Conservation (phyloP, 2,113 vertebrate genomes). For the Anas platyrhynchos region DNA sequence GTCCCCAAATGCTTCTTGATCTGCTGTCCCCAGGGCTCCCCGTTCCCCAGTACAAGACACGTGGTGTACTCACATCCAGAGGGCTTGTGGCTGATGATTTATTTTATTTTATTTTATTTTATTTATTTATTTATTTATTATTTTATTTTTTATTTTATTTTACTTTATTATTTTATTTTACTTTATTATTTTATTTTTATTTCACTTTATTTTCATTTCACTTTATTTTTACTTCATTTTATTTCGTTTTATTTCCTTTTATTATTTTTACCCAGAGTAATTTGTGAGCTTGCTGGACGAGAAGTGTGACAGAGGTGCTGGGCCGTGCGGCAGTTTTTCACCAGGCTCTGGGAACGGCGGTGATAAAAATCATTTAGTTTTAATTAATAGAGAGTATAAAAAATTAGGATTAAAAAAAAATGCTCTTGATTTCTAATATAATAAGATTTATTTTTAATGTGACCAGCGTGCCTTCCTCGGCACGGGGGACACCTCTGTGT, state of each 20-base stretch:
- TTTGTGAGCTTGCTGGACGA: background rate
- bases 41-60: no score
- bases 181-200: no score
- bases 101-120: background rate
- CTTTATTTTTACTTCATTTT: background rate
- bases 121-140: no score
- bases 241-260: background rate
- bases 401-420: background rate
- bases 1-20: no score
- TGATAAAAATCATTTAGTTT: background rate
- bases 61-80: no score
- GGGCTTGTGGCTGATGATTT: background rate
- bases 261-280: background rate
- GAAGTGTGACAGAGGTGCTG: background rate
- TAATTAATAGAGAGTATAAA: background rate
- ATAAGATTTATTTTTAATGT: background rate
- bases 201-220: no score
- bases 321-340: rapidly evolving
- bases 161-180: no score
- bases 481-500: background rate
- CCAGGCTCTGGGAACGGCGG: background rate
- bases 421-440: background rate
- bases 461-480: rapidly evolving
- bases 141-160: no score
- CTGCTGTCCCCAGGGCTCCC: background rate